Percentiles rank a stretch among this genome's conserved stretches.
phyloP scores from a whole-genome alignment of 2,113 vertebrate species.

The Rousettus leschenaultii region DNA sequence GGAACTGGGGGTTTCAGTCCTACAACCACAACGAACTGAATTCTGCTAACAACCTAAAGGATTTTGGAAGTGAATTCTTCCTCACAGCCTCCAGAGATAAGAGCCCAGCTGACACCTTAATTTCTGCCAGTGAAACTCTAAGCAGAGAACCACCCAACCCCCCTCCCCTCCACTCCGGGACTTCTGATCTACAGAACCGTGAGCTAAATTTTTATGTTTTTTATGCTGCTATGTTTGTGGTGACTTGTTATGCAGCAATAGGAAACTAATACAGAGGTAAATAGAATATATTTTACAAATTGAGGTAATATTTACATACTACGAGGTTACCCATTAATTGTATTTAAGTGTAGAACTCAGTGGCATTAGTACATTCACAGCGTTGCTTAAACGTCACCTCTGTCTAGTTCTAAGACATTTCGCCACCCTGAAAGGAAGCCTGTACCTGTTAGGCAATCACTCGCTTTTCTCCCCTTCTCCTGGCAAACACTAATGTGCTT shows the following conservation, averaged over 20 bases:
- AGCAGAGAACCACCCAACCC: not conserved
- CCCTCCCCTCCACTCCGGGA: not conserved
- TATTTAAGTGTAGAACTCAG: not conserved
- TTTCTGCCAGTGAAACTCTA: not conserved
- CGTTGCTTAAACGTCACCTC: not conserved
- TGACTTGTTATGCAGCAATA: not conserved
- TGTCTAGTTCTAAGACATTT: not conserved
- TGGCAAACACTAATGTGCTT: not conserved
- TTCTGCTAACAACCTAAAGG: not conserved
- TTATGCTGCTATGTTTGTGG: not conserved
- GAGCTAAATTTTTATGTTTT: not conserved
- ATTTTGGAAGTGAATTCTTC: not conserved
- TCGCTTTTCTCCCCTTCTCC: not conserved
- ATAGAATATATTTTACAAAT: conserved; percentile 5
- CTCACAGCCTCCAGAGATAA: not conserved
- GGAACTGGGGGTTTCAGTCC: not conserved
- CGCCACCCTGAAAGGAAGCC: not conserved
- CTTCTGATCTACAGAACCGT: conserved; percentile 2
- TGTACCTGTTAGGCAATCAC: not conserved
- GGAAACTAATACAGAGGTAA: not conserved
- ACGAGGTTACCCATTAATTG: not conserved
- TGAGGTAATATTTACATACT: not conserved
- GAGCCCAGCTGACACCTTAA: not conserved
- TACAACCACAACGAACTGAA: not conserved
- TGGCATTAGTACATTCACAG: not conserved